phyloP scores from a whole-genome alignment of 1,140 invertebrate genomes.

The Atopsyche davidsoni region DNA sequence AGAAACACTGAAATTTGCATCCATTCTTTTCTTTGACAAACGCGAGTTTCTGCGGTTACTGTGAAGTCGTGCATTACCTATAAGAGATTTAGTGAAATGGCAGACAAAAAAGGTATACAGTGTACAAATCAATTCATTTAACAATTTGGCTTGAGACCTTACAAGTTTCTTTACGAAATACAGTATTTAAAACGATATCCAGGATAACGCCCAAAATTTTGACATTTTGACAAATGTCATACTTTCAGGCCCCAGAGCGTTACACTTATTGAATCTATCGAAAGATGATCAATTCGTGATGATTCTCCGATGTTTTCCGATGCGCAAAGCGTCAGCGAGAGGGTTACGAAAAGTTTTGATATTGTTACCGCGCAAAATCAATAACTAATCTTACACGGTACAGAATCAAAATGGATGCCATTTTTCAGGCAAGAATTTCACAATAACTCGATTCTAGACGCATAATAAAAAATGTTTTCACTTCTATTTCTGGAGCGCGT shows the following conservation, averaged over 20 bases:
- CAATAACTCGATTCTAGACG: neutral
- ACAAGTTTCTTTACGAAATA: neutral
- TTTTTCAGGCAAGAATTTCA: neutral
- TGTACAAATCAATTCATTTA: conserved; percentile 18
- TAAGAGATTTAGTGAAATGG: conserved; percentile 18
- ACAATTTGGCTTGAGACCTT: neutral
- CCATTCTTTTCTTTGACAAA: conserved; percentile 24
- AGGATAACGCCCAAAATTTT: conserved; percentile 20
- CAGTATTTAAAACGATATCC: conserved; percentile 3
- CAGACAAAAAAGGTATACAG: conserved; percentile 22
- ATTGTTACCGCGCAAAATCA: conserved; percentile 23
- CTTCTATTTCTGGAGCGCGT: too few species aligned
- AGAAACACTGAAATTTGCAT: conserved; percentile 18
- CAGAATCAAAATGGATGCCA: conserved; percentile 23
- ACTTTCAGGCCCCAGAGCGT: neutral
- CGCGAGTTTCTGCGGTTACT: conserved; percentile 17
- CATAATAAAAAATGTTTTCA: neutral
- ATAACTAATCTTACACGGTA: conserved; percentile 13
- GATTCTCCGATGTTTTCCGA: neutral
- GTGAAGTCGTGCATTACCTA: conserved; percentile 17
- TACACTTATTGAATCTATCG: neutral
- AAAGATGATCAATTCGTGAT: neutral
- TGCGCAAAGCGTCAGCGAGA: neutral
- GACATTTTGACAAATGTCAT: conserved; percentile 23
- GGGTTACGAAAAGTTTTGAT: conserved; percentile 7